Base-by-base conservation (phyloP, 2,888 invertebrate genomes). In the Morpho helenor region DNA sequence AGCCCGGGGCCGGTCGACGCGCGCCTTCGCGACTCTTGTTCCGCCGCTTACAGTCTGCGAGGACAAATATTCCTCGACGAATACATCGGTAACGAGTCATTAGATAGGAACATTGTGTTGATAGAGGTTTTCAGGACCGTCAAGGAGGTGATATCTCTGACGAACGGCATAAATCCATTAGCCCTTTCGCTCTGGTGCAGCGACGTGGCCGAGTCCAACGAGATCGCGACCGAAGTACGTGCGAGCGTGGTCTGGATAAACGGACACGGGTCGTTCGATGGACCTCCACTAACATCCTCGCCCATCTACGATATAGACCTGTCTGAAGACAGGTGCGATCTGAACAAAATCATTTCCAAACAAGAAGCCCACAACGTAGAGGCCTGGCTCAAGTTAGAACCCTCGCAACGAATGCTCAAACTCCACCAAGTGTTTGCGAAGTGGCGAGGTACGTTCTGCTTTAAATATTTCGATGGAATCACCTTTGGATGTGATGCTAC, bases 61-160 rank as follows among this genome's bases (percentile, higher is more conserved):
- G 3, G 57, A 49, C 7, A 68, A 47, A 8, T 56, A n/a, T 70
- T 61, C 41, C 39, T 65, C 0, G 59, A 52, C 46, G 66, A 67
- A 46, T 64, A 52, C 45, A 58, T 44, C 3, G 66, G 65, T 2
- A 64, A 62, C 49, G 63, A 74, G 8, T 31, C 31, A 3, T 31
- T 31, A 3, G 31, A 31, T 5, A 5, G 54, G 0, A 23, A 62
- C 22, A 44, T 47, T 6, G 52, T 80, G 6, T 10, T 60, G 0
- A 68, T 82, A 2, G 80, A 82, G 61, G 76, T 77, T 0, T 86
- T 79, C 61, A 75, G 85, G 59, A 84, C 81, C 0, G 73, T 68
- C 0, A 81, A 80, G 59, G 85, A 85, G 53, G 61, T 82, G 31
- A 52, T 83, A 8, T 59, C 73, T 8, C 52, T 85, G 7, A 4